Percentiles rank a stretch among this genome's conserved stretches.
These are phyloP conservation scores for Oreochromis tanganicae DNA, from an alignment of 2,113 vertebrate genomes.

Conservation along the genomic window DNA sequence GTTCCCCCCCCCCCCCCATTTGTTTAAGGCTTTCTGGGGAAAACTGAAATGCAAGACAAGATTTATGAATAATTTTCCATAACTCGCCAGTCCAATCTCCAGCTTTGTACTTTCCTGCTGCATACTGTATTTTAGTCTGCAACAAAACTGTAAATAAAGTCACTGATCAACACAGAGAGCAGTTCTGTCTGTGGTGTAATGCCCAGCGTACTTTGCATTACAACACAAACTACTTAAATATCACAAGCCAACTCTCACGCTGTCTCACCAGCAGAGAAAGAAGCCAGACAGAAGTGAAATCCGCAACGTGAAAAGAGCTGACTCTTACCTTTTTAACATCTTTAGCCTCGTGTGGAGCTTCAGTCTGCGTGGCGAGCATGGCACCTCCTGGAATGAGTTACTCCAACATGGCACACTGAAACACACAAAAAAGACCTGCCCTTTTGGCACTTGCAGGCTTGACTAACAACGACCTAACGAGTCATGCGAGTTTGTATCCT, in stretches of 20 bases:
- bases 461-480: background rate
- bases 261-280: background rate
- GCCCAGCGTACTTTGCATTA: background rate
- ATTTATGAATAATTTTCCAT: too few species aligned
- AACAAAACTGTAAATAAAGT: background rate
- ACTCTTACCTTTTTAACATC: constrained; percentile 79
- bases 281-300: background rate
- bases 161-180: background rate
- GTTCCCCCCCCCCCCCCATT: background rate
- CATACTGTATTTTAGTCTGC: background rate
- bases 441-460: background rate
- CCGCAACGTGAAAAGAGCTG: background rate
- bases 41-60: too few species aligned
- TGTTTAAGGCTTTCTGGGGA: background rate
- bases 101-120: too few species aligned
- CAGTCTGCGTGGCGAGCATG: constrained; percentile 84
- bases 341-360: constrained; percentile 69
- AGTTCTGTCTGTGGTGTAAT: background rate
- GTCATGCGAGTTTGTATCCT: background rate
- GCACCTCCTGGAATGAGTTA: constrained; percentile 50
- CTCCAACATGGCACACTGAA: constrained; percentile 74
- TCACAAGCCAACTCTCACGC: background rate
- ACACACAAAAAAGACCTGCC: background rate
- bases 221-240: background rate
- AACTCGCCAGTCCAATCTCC: too few species aligned